Evolutionary conservation across 2,113 vertebrate genomes (phyloP).

Genomic region (Delphinapterus leucas): DNA sequence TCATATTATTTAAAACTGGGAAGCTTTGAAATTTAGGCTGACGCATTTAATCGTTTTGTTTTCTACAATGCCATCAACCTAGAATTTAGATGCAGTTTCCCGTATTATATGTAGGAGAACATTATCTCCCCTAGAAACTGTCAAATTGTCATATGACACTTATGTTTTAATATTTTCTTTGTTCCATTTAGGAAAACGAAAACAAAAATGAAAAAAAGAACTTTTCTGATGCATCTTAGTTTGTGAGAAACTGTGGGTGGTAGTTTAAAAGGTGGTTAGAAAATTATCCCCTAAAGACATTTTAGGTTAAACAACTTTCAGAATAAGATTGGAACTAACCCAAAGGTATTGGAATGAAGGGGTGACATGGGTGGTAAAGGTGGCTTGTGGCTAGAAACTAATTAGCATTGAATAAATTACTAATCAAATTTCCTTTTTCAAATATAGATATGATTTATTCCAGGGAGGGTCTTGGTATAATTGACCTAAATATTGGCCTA

Average conservation of each 20-base stretch:
- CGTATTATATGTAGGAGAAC: background rate
- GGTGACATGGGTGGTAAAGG: constrained; percentile 70
- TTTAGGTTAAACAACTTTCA: constrained; percentile 76
- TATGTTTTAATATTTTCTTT: background rate
- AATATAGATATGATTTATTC: constrained; percentile 76
- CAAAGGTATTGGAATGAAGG: constrained; percentile 60
- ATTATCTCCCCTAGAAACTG: background rate
- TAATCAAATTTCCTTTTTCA: constrained; percentile 78
- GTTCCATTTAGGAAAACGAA: background rate
- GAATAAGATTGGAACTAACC: constrained; percentile 54
- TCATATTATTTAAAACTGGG: background rate
- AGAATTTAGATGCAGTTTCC: background rate
- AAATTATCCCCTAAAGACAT: constrained; percentile 75
- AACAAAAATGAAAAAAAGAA: background rate
- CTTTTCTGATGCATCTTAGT: background rate
- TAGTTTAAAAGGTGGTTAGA: constrained; percentile 55
- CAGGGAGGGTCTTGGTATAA: constrained; percentile 73
- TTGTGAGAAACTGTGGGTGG: constrained; percentile 61
- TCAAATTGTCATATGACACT: background rate
- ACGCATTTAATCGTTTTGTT: background rate
- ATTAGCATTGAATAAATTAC: constrained; percentile 77
- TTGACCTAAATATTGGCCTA: constrained; percentile 80
- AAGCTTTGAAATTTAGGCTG: background rate
- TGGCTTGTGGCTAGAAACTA: constrained; percentile 76
- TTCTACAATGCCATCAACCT: background rate